Base-by-base conservation (phyloP, 1,140 invertebrate genomes). In the Augochlora pura region DNA sequence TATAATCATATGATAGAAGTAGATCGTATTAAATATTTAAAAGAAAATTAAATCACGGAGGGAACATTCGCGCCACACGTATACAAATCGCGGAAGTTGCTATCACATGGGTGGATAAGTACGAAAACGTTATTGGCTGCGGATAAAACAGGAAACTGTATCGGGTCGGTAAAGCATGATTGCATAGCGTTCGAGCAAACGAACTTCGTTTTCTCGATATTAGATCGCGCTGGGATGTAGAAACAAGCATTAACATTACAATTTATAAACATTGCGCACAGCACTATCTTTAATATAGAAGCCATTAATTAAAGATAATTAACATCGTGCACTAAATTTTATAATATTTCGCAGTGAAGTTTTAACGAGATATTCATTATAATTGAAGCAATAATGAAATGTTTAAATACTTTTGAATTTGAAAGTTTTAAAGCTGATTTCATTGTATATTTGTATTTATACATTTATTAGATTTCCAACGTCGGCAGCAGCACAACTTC, bases 161-260 rank as follows among this genome's bases (percentile, higher is more conserved):
- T 39, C 32, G 12, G 18, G 78, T 75, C 78, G 86, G 75, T 87
- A 87, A 87, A 7, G 3, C 80, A 70, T 42, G 8, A 59, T 25
- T 12, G 49, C 12, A 70, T 18, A n/a, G 27, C 16, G 18, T 6
- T 6, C 49, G 12, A 42, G 14, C 46, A 23, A n/a, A 16, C 5
- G 23, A 4, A 23, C 8, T n/a, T 77, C 10, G 18, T 5, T 7
- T 64, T 77, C 27, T 12, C 9, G 54, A 64, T 42, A 63, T 63
- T 18, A 77, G 68, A 71, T 77, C 16, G 75, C 75, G 75, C 68
- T 63, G 9, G 6, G 52, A 52, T 18, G 54, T 18, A 5, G 21
- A 32, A 49, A 62, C 5, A 1, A 32, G 14, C 8, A 25, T 0
- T 8, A 42, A 62, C 1, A 16, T 2, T 2, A 25, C 27, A 42